Base-by-base conservation (phyloP, 1,140 invertebrate species). In the Drosophila nikananu region DNA sequence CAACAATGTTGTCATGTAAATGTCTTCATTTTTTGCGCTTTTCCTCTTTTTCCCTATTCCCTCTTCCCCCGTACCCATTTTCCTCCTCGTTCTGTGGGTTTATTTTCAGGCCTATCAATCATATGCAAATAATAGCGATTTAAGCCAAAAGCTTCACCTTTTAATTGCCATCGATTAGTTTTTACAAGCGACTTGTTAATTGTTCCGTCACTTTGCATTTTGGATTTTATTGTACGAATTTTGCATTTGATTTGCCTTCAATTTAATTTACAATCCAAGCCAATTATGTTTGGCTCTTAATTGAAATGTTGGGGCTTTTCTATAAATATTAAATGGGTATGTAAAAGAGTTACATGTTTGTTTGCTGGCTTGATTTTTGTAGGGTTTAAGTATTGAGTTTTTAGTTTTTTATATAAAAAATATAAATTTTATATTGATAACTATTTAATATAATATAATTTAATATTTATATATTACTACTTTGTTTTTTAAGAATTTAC, bases 1-100 rank as follows among this genome's bases (percentile, higher is more conserved):
- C 81, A 70, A 67, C 83, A 77, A 71, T 77, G 72, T 77, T 86
- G 83, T 83, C 83, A 86, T 80, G 83, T 66, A 80, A 57, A 89
- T 89, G 77, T 84, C 77, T 89, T 77, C 68, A 82, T 83, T 77
- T 67, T 54, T 54, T 58, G 8, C 60, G 78, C 70, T 55, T 62
- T 42, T 55, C 39, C 57, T 80, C 48, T 10, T 27, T 62, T 49
- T n/a, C 49, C 4, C 27, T 27, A 6, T 27, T 27, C 5, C 12
- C 35, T 5, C 13, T 15, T 23, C 6, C 46, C 46, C 46, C 21
- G 17, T 23, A 32, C 15, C 21, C 39, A 21, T n/a, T 13, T 25
- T 25, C 13, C 13, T 8, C 1, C 42, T 27, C n/a, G 12, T 19
- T 35, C 5, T 7, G 42, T 60, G 39, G 19, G n/a, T n/a, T 42